phyloP scores from a whole-genome alignment of 1,140 invertebrate genomes.

The Maniola jurtina region DNA sequence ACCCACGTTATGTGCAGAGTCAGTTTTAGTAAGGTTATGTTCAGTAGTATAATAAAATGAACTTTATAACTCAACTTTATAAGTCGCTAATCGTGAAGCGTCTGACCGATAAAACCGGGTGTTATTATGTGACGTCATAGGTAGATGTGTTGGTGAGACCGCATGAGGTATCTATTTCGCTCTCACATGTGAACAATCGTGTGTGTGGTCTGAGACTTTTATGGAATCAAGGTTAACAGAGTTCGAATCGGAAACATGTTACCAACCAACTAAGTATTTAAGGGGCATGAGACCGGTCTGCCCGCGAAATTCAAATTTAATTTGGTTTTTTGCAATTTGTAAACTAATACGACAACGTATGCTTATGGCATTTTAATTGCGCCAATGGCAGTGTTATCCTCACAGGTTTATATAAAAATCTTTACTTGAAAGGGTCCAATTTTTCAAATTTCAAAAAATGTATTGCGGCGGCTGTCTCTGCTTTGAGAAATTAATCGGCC shows the following conservation, averaged over 20 bases:
- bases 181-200: background rate
- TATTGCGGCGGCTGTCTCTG: too few relatives aligned
- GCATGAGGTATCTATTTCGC: conserved; percentile 18
- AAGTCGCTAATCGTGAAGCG: conserved; percentile 25
- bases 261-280: too few relatives aligned
- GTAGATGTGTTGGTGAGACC: conserved; percentile 7
- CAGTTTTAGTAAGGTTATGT: background rate
- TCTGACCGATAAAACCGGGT: conserved; percentile 20
- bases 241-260: background rate
- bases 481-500: too few relatives aligned
- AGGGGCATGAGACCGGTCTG: too few relatives aligned
- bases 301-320: too few relatives aligned
- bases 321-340: too few relatives aligned
- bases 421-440: too few relatives aligned
- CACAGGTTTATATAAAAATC: too few relatives aligned
- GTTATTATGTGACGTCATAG: conserved; percentile 29
- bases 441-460: too few relatives aligned
- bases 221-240: background rate
- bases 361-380: too few relatives aligned
- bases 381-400: too few relatives aligned
- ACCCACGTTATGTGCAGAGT: background rate
- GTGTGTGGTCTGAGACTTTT: background rate
- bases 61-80: background rate
- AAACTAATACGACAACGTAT: too few relatives aligned
- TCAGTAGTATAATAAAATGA: background rate